phyloP scores from a whole-genome alignment of 2,888 invertebrate species.

The Pheosia tremula region DNA sequence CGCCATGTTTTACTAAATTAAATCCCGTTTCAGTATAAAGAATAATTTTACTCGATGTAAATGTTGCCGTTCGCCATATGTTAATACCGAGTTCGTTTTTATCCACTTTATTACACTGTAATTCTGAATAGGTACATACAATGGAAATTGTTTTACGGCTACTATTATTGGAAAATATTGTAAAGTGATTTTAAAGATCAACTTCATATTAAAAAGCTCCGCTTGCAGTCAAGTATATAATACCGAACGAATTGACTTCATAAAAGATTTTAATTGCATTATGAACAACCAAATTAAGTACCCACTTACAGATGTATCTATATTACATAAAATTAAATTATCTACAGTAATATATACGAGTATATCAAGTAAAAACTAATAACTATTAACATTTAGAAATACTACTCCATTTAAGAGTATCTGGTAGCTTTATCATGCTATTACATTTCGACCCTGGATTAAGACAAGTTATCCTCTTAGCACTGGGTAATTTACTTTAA shows the following conservation, averaged over 20 bases:
- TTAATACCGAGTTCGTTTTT: conserved; percentile 14
- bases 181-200: conserved; percentile 2
- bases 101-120: not conserved
- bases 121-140: not conserved
- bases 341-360: too few species aligned
- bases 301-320: too few species aligned
- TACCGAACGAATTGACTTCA: not conserved
- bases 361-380: too few species aligned
- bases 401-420: conserved; percentile 59
- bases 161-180: not conserved
- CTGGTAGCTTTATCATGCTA: conserved; percentile 65
- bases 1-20: not conserved
- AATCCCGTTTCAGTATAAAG: not conserved
- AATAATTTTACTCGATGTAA: not conserved
- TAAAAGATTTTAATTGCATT: too few species aligned
- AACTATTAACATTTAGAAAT: not conserved
- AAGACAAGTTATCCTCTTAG: conserved; percentile 58
- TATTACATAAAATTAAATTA: too few species aligned
- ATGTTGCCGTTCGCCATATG: conserved; percentile 20
- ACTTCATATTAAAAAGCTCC: not conserved
- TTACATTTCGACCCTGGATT: conserved; percentile 65
- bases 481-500: conserved; percentile 62
- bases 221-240: conserved; percentile 5
- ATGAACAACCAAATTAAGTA: too few species aligned
- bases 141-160: not conserved